Evolutionary conservation across 1,140 invertebrate species (phyloP), one percentile per base, ranked within the genome.

Genomic region (Cyrtorhinus lividipennis): DNA sequence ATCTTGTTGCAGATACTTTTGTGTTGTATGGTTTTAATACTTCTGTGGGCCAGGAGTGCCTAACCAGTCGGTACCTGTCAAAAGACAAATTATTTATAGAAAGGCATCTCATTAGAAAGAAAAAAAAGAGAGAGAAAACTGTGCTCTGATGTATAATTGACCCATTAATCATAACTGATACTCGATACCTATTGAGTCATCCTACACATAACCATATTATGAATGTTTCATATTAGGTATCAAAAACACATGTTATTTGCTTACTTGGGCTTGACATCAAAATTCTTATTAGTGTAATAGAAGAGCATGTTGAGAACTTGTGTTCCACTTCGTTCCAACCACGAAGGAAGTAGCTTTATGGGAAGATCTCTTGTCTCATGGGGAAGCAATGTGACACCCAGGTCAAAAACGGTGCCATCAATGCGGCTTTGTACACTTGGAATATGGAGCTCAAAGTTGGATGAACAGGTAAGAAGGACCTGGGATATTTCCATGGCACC

Each of bases 371-470:
- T n/a, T 12, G 3, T 22, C 10, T 58, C 25, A 57, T 44, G 20
- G 18, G 62, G 62, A 46, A 2, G 27, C 12, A 66, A 58, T 59
- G 56, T 62, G 58, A 18, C 8, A 58, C 62, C 66, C 64, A 59
- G 70, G 65, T 64, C 72, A 69, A 66, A 67, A 70, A 62, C 67
- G 69, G 25, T 68, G n/a, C 20, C 24, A 20, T 61, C 24, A 15
- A 3, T 20, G 53, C 48, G 44, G 65, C 73, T 62, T 69, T 75
- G 45, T 69, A 75, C 65, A 72, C 76, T 38, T 15, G 5, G 72
- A 66, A 87, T 72, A 1, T 79, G 79, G 69, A 88, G 78, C 58
- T 86, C 76, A 66, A 84, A 80, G 0, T 87, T 84, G 68, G 81
- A 79, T 1, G 81, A 81, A 0, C 83, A 83, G 2, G 81, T 83